A percentile compares a stretch with the other conserved stretches of the same genome.
phyloP scores from a whole-genome alignment of 2,888 invertebrate species.

The Pomacea canaliculata region DNA sequence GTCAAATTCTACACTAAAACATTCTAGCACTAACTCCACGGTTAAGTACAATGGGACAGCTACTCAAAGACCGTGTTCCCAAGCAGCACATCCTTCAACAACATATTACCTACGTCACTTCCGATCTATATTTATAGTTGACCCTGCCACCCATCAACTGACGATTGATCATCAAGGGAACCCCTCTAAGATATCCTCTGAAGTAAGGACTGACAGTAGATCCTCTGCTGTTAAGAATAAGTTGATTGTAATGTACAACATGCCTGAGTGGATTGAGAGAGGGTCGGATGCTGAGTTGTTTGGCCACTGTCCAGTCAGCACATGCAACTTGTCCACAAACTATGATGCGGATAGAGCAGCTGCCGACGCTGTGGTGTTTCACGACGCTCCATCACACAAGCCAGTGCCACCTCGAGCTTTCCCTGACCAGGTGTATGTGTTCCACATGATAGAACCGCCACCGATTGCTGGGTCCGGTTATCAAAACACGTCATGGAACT shows the following conservation, averaged over 20 bases:
- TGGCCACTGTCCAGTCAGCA: conserved; percentile 6
- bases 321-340: not conserved
- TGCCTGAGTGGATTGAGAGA: not conserved
- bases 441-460: conserved; percentile 10
- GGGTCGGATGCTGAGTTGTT: not conserved
- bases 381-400: not conserved
- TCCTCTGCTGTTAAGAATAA: not conserved
- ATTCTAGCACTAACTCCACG: too few relatives aligned
- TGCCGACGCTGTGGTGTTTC: conserved; percentile 5
- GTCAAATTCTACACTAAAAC: too few relatives aligned
- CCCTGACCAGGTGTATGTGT: conserved; percentile 12
- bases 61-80: too few relatives aligned
- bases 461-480: not conserved
- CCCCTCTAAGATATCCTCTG: too few relatives aligned
- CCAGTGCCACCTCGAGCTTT: not conserved
- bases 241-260: not conserved
- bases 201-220: too few relatives aligned
- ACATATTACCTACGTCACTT: too few relatives aligned
- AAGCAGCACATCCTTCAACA: too few relatives aligned
- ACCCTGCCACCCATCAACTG: too few relatives aligned
- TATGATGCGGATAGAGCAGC: not conserved
- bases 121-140: too few relatives aligned
- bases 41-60: too few relatives aligned
- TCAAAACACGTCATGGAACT: not conserved
- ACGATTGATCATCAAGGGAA: too few relatives aligned